Evolutionary conservation across 2,888 invertebrate genomes (phyloP).

Genomic region (Ctenicera cuprea): DNA sequence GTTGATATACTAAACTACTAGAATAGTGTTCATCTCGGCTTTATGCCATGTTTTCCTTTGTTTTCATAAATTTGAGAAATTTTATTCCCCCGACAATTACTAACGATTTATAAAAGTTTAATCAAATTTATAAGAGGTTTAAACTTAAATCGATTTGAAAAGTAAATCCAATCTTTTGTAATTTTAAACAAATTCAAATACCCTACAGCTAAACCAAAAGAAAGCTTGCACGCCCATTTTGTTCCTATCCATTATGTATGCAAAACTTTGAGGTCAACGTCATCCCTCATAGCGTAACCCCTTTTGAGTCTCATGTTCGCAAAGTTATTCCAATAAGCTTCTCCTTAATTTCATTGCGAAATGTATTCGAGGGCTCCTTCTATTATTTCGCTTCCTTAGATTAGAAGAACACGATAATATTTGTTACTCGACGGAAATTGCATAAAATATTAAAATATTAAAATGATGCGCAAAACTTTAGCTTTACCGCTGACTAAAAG

Average conservation of each 20-base stretch:
- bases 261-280: constrained; percentile 16
- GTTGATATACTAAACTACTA: too few relatives aligned
- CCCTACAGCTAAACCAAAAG: background rate
- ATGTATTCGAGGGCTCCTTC: background rate
- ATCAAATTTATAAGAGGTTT: background rate
- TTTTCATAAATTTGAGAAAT: constrained; percentile 15
- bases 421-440: background rate
- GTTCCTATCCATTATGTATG: constrained; percentile 19
- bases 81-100: background rate
- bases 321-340: constrained; percentile 19
- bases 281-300: constrained; percentile 14
- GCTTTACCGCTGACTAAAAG: background rate
- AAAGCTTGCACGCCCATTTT: constrained; percentile 1
- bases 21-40: too few relatives aligned
- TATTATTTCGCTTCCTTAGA: background rate
- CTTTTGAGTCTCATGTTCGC: constrained; percentile 10
- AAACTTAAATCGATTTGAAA: constrained; percentile 7
- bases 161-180: constrained; percentile 5
- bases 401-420: background rate
- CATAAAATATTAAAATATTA: background rate
- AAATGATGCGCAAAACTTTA: constrained; percentile 3
- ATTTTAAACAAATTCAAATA: constrained; percentile 15
- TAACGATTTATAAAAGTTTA: background rate
- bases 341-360: background rate
- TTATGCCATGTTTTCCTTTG: background rate